Evolutionary conservation across 2,113 vertebrate species (phyloP), one percentile per base, ranked within the genome.

Genomic region (Siphamia tubifer): DNA sequence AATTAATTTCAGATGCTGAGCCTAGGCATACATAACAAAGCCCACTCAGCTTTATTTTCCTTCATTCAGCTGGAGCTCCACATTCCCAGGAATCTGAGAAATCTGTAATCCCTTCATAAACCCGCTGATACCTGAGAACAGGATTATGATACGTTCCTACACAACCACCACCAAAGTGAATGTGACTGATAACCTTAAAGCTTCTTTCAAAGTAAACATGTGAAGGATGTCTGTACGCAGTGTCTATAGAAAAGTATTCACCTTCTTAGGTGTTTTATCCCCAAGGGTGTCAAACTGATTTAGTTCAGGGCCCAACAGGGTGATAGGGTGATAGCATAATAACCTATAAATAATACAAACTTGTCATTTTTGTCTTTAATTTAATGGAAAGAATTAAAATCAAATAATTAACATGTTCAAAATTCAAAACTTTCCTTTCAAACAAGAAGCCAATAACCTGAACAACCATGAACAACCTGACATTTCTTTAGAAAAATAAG

Each of bases 21-120:
- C 20, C 49, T 66, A 57, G 68, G 25, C 60, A 31, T 2, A 69
- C 38, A 52, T 49, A 62, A 79, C 38, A 63, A 55, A 65, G 28
- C 19, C 54, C 31, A 28, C 47, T 24, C 5, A 70, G 65, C 40
- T 76, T 75, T 81, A 49, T 65, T 60, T 44, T 34, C 61, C 24
- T 52, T 21, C 32, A 40, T 73, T 81, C 71, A 80, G 19, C 61
- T 44, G 31, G 28, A 36, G 54, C 57, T 78, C 49, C 60, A 63
- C 72, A 65, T 86, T 83, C 71, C 31, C 45, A 30, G 31, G 25
- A 60, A 70, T 79, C 73, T 56, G 55, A 57, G 45, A 77, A 38
- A 48, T 68, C 57, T 70, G 28, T 85, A 87, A 89, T 89, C 87
- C 82, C 36, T 42, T 34, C 47, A 69, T 63, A 17, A 38, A 51